Base-by-base conservation (phyloP, 1,140 invertebrate genomes). In the Olivierus martensii region DNA sequence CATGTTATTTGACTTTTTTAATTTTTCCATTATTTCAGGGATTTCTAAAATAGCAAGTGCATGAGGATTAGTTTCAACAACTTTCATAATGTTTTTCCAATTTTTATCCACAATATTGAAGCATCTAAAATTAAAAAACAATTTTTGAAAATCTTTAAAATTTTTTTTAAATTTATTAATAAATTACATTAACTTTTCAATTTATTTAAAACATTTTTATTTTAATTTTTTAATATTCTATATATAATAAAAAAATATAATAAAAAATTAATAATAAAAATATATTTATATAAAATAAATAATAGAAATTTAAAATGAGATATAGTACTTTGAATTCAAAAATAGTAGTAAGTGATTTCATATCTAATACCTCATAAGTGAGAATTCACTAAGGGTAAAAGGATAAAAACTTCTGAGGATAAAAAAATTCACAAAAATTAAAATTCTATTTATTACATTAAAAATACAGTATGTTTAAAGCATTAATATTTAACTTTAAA, bases 41-140 rank as follows among this genome's bases (percentile, higher is more conserved):
- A 95, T 93, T 64, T 82, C 81, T 0, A 92, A 78, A 0, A 93
- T 85, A 5, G 77, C 72, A 65, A 96, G 76, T 0, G 94, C 91
- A 63, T 80, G 78, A 3, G 83, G 79, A 72, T 94, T 86, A 14
- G 71, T 61, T 28, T 74, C 72, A 1, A 86, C 85, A 17, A 79
- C 77, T 66, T 87, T 89, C 87, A 96, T 95, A 42, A 97, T 82
- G 65, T 96, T 89, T 61, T 83, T 79, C 91, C 93, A 98, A 55
- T 68, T 73, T 59, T 63, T 62, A 45, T 61, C 60, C 9, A 69
- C 64, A 42, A 59, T 59, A 41, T 65, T 63, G 46, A 68, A 67
- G 36, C 65, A 58, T 49, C 59, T 61, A 34, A 52, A 61, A 34
- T 41, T 51, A 51, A 50, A 57, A 18, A 46, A 19, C 57, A 28